These are phyloP conservation scores for Atta cephalotes DNA, from an alignment of 1,140 invertebrate genomes.

Conservation along the genomic window DNA sequence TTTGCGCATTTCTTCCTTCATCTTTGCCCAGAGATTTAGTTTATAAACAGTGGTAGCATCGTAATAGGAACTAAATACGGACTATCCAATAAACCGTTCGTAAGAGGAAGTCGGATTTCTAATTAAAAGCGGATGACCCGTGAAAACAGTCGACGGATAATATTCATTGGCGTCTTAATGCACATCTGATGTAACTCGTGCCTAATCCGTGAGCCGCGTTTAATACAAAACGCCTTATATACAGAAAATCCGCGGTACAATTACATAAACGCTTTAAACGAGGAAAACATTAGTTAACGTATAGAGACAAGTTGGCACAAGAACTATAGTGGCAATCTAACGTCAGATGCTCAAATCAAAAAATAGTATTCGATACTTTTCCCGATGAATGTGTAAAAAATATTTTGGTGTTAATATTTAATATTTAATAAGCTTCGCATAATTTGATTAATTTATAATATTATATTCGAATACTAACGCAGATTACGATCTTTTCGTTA, in stretches of 20 bases:
- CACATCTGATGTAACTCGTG: constrained; percentile 57
- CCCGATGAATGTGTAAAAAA: neutral
- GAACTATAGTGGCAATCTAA: neutral
- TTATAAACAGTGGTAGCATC: constrained; percentile 29
- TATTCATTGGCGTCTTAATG: constrained; percentile 43
- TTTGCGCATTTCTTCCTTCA: constrained; percentile 9
- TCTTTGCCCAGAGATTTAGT: constrained; percentile 11
- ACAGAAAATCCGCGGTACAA: neutral
- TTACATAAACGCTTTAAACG: constrained; percentile 10
- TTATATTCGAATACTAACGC: neutral
- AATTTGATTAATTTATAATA: constrained; percentile 4
- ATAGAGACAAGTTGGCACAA: neutral
- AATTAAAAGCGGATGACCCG: constrained; percentile 78
- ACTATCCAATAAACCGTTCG: constrained; percentile 62
- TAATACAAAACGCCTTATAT: neutral
- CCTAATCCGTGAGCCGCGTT: constrained; percentile 31
- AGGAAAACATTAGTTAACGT: neutral
- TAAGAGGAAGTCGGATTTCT: constrained; percentile 71
- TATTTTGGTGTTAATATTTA: neutral
- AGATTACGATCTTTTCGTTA: neutral
- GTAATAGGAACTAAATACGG: constrained; percentile 25
- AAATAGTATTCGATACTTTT: neutral
- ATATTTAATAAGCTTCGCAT: neutral
- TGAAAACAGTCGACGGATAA: constrained; percentile 67
- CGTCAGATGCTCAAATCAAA: neutral